Evolutionary conservation across 2,797 vertebrate genomes (phyloP), one percentile per base, ranked within the genome.

Genomic region (Danio aesculapii): DNA sequence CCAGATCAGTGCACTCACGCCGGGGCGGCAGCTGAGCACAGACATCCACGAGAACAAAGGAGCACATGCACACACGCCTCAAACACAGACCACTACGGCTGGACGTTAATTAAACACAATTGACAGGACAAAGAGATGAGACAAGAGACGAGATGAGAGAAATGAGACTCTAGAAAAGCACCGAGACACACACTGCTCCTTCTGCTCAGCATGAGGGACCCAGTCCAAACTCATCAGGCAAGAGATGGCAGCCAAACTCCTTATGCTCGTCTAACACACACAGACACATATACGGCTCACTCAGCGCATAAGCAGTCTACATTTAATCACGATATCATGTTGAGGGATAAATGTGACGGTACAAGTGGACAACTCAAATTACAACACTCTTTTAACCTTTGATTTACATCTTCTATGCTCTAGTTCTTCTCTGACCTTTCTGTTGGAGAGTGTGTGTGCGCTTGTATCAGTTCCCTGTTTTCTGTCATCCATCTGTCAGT

Each of bases 401-500:
- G 9, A 14, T 57, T 57, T 71, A 11, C 50, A 6, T 77, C 19
- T 49, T 19, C 17, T 43, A 44, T 2, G n/a, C 73, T 73, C 61
- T 16, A 66, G 46, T 67, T 12, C 44, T 80, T 49, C 19, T 16
- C 41, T 58, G 70, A 75, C 62, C 70, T 81, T 67, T 81, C 70
- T 74, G 19, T 72, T 64, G 30, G 14, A 50, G 17, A 52, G 67
- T 57, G 62, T 52, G 69, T 4, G 16, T 44, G 19, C 58, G 64
- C 58, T 55, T 80, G n/a, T 53, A 16, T 53, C 13, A 39, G 47
- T 63, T 83, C 62, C 63, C 14, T 78, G 63, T 63, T 77, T 66
- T 90, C 88, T 83, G 92, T 92, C 90, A 92, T 94, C 92, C 92
- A 94, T 93, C 92, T 94, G 93, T 92, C 90, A 88, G 87, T 92